These are phyloP conservation scores for Ricordea florida DNA, from an alignment of 92 coral and sea anemone species.

Conservation along the genomic window DNA sequence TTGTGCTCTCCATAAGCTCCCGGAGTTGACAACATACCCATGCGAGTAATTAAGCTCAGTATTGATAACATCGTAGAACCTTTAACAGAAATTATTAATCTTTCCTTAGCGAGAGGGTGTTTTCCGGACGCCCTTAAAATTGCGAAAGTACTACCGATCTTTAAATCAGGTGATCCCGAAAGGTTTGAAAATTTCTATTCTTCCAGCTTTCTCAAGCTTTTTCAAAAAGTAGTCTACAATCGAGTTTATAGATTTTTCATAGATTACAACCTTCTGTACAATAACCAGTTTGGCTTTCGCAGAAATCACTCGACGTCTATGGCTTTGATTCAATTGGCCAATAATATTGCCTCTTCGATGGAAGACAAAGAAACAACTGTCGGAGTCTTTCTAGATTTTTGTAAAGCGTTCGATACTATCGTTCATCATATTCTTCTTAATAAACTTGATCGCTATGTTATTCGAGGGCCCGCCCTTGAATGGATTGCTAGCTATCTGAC, in stretches of 20 bases:
- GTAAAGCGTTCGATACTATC: background rate
- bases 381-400: background rate
- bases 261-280: too few relatives aligned
- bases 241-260: background rate
- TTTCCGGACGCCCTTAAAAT: slow-evolving; percentile 1
- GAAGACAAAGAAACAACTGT: background rate
- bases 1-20: too few relatives aligned
- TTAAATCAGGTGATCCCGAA: background rate
- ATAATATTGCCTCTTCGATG: background rate
- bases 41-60: too few relatives aligned
- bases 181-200: background rate
- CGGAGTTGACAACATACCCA: too few relatives aligned
- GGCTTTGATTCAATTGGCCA: background rate
- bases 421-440: background rate
- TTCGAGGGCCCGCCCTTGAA: background rate
- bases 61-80: too few relatives aligned
- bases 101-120: too few relatives aligned
- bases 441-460: background rate
- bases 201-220: background rate
- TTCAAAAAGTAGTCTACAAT: background rate
- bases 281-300: too few relatives aligned
- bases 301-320: background rate
- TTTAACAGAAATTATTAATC: too few relatives aligned
- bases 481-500: background rate
- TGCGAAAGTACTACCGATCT: slow-evolving; percentile 3